phyloP scores from a whole-genome alignment of 2,113 vertebrate species.

The Barnardius zonarius region DNA sequence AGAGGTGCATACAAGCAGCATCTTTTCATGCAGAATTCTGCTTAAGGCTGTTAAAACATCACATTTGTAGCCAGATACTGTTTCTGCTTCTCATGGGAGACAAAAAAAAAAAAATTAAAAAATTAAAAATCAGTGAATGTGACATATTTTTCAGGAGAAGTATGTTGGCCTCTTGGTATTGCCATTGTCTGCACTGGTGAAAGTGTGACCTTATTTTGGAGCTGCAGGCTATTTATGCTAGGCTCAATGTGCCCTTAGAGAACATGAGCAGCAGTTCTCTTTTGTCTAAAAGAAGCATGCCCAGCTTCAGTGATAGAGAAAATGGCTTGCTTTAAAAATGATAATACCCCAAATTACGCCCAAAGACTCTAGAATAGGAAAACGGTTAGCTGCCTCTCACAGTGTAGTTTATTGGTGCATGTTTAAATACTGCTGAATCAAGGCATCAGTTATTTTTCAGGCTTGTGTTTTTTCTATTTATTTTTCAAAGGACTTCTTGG shows the following conservation, averaged over 20 bases:
- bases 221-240: background rate
- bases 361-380: background rate
- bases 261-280: background rate
- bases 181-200: background rate
- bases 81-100: background rate
- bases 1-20: background rate
- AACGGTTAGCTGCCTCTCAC: background rate
- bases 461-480: background rate
- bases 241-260: background rate
- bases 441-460: background rate
- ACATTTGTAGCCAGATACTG: background rate
- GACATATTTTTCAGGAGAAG: background rate
- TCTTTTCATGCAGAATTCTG: background rate
- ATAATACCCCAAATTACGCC: background rate
- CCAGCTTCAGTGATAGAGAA: background rate
- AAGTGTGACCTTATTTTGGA: background rate
- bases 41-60: background rate
- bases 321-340: background rate
- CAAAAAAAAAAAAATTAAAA: background rate
- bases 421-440: background rate
- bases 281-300: background rate
- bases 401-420: background rate
- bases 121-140: background rate
- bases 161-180: background rate
- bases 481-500: background rate